These are phyloP conservation scores for Chymomyza costata DNA, from an alignment of 1,140 invertebrate genomes.

Conservation along the genomic window DNA sequence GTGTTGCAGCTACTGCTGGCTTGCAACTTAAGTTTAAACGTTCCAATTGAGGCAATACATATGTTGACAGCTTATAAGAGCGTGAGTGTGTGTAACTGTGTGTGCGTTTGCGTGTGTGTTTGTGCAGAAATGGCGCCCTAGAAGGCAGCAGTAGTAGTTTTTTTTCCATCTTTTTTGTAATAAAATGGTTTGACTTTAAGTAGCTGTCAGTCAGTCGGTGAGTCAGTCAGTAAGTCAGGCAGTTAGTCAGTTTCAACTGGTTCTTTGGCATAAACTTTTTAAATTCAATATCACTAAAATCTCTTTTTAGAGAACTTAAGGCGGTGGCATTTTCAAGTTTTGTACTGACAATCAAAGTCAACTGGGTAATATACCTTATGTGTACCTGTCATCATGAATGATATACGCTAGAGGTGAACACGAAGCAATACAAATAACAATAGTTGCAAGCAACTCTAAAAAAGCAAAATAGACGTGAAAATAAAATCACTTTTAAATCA, in stretches of 20 bases:
- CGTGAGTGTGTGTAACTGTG: constrained; percentile 48
- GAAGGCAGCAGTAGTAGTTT: constrained; percentile 54
- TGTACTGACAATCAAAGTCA: constrained; percentile 40
- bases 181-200: constrained; percentile 60
- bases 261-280: no score
- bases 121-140: constrained; percentile 32
- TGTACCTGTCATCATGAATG: constrained; percentile 44
- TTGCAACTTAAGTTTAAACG: not conserved
- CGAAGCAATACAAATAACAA: no score
- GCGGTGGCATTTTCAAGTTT: not conserved
- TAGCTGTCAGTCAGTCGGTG: constrained; percentile 1
- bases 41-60: constrained; percentile 61
- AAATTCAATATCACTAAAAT: no score
- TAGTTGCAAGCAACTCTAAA: no score
- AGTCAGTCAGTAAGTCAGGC: no score
- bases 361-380: no score
- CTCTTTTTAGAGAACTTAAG: constrained; percentile 4
- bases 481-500: no score
- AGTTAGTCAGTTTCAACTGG: no score
- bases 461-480: no score
- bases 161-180: no score
- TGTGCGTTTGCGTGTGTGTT: constrained; percentile 12
- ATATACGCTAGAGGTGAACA: no score
- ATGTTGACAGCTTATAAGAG: constrained; percentile 43
- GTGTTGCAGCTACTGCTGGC: not conserved